These are phyloP conservation scores for Amphilophus citrinellus DNA, from an alignment of 2,113 vertebrate genomes.

Conservation along the genomic window DNA sequence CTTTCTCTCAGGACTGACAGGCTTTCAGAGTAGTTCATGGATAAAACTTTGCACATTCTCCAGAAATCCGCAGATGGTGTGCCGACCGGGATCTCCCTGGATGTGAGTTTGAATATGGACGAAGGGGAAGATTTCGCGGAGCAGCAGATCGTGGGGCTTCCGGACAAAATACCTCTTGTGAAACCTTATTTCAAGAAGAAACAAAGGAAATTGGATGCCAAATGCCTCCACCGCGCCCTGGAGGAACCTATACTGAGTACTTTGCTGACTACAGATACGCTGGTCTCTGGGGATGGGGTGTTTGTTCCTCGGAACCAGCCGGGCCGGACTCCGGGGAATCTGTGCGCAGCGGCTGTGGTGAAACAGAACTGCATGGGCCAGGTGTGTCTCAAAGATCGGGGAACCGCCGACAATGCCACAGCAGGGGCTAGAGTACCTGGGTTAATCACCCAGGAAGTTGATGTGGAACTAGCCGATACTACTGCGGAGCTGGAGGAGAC, in stretches of 20 bases:
- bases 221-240: conserved; percentile 89
- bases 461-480: conserved; percentile 77
- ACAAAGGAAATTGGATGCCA: conserved; percentile 88
- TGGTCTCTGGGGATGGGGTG: conserved; percentile 86
- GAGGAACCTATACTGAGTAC: conserved; percentile 91
- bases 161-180: conserved; percentile 91
- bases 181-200: conserved; percentile 99
- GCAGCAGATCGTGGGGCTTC: conserved; percentile 83
- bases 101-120: conserved; percentile 76
- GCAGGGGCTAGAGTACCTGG: conserved; percentile 52
- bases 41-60: conserved; percentile 82
- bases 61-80: conserved; percentile 79
- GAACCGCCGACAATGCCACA: conserved; percentile 18
- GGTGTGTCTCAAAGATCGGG: conserved; percentile 81
- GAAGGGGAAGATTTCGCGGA: conserved; percentile 82
- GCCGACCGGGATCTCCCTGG: conserved; percentile 76
- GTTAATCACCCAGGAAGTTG: conserved; percentile 58
- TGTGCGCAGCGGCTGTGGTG: conserved; percentile 89
- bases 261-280: conserved; percentile 86
- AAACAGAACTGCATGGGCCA: conserved; percentile 85
- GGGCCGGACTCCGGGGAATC: conserved; percentile 73
- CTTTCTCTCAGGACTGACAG: conserved; percentile 47
- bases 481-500: conserved; percentile 78
- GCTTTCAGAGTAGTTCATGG: conserved; percentile 69
- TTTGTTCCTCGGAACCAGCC: conserved; percentile 88